Percentiles rank a stretch among this genome's conserved stretches.
Conservation (phyloP, 2,888 invertebrate species). For the Amblyjoppa fuscipennis region DNA sequence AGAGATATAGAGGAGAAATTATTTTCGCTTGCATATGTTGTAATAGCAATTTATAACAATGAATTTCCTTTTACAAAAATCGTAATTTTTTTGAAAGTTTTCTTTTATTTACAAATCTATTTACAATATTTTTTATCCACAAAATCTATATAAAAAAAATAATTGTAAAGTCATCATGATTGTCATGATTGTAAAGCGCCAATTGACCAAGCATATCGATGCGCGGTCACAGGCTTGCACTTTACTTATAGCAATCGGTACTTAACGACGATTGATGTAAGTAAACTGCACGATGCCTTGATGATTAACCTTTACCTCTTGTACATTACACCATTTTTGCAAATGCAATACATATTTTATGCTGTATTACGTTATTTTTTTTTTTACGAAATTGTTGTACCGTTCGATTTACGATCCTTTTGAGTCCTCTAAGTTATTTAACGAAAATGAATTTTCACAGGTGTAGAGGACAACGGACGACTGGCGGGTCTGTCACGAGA, state of each 20-base stretch:
- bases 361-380: neutral
- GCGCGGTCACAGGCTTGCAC: too few species aligned
- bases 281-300: neutral
- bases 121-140: neutral
- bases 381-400: neutral
- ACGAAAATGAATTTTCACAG: conserved; percentile 68
- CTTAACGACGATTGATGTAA: too few species aligned
- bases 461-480: conserved; percentile 96
- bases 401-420: neutral
- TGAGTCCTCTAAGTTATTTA: neutral
- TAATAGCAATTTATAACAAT: too few species aligned
- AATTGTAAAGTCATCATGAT: too few species aligned
- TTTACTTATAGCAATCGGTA: too few species aligned
- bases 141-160: conserved; percentile 2
- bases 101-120: neutral
- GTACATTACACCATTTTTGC: too few species aligned
- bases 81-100: neutral
- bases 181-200: neutral
- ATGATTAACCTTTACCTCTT: too few species aligned
- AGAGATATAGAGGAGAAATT: too few species aligned
- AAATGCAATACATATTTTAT: too few species aligned
- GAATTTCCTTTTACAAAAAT: neutral
- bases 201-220: neutral
- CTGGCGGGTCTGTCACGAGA: conserved; percentile 93
- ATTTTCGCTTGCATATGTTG: too few species aligned